Conservation (phyloP, 2,888 invertebrate species). For the Clepsis dumicolana region DNA sequence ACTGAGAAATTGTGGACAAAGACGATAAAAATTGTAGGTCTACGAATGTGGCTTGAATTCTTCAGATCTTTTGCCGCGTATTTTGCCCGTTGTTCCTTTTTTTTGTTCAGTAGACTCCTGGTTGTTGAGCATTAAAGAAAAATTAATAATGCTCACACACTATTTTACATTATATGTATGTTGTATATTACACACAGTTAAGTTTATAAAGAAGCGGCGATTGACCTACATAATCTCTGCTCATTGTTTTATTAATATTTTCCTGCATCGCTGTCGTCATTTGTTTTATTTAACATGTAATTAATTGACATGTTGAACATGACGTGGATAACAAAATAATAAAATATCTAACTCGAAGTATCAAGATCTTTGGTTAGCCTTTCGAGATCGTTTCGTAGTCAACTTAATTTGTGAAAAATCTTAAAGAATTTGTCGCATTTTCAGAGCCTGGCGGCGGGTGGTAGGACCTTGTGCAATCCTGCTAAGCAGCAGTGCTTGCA, state of each 20-base stretch:
- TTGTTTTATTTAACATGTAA: neutral
- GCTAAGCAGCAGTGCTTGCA: too few relatives aligned
- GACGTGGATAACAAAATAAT: neutral
- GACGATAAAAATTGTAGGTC: neutral
- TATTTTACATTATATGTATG: neutral
- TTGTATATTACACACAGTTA: neutral
- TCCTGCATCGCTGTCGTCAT: neutral
- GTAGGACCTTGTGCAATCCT: too few relatives aligned
- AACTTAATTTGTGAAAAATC: too few relatives aligned
- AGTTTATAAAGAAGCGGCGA: neutral
- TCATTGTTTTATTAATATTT: slow-evolving; percentile 12
- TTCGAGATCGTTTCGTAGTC: too few relatives aligned
- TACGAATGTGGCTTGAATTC: neutral
- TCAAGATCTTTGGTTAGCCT: too few relatives aligned
- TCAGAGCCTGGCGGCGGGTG: too few relatives aligned
- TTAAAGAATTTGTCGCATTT: too few relatives aligned
- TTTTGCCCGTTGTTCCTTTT: neutral
- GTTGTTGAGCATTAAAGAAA: neutral
- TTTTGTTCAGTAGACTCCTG: neutral
- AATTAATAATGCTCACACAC: too few relatives aligned
- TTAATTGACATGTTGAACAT: neutral
- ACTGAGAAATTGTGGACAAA: slow-evolving; percentile 13
- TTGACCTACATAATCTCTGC: neutral
- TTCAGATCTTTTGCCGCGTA: neutral
- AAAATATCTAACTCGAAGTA: too few relatives aligned